phyloP scores from a whole-genome alignment of 1,140 invertebrate genomes.

The Daktulosphaira vitifoliae region DNA sequence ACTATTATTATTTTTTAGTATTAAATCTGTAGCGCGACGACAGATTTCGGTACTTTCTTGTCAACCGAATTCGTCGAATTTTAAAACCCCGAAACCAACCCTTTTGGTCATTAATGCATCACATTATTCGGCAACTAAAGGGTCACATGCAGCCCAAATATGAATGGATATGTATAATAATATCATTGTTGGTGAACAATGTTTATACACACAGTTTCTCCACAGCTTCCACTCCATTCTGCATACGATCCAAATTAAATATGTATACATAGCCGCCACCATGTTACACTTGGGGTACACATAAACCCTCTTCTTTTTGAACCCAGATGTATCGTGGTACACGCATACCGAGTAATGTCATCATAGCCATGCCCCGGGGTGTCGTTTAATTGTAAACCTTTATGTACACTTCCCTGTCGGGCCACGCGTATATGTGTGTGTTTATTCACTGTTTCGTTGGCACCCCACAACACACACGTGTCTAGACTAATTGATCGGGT shows the following conservation, averaged over 20 bases:
- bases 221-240: neutral
- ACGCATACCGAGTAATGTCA: too few relatives aligned
- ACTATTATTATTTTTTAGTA: too few relatives aligned
- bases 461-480: neutral
- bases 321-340: too few relatives aligned
- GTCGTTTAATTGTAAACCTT: neutral
- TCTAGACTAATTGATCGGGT: conserved; percentile 28
- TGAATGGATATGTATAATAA: neutral
- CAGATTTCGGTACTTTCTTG: neutral
- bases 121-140: neutral
- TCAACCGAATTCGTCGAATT: neutral
- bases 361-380: neutral
- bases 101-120: neutral
- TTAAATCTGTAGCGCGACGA: too few relatives aligned
- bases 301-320: too few relatives aligned
- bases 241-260: neutral
- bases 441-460: neutral
- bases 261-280: too few relatives aligned
- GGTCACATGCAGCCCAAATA: too few relatives aligned
- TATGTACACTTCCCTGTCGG: too few relatives aligned
- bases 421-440: neutral
- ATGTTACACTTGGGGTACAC: too few relatives aligned
- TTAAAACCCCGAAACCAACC: neutral
- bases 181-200: neutral
- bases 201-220: neutral